Percentiles rank a stretch among this genome's conserved stretches.
Evolutionary conservation across 2,888 invertebrate species (phyloP).

Genomic region (Omphaloscelis lunosa): DNA sequence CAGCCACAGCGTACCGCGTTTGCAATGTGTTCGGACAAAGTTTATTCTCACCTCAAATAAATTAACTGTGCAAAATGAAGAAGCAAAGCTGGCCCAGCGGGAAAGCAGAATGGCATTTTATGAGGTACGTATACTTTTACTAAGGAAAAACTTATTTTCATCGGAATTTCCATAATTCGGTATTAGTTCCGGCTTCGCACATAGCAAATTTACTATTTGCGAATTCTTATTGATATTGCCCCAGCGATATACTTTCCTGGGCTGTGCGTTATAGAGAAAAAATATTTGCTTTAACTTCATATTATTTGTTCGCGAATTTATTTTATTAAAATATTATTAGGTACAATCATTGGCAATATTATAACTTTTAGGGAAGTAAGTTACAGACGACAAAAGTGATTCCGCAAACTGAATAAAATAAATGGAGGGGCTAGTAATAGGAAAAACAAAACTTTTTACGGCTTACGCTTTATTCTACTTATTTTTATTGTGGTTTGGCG

Average conservation of each 20-base stretch:
- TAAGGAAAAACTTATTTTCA: slow-evolving; percentile 27
- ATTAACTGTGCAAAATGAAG: slow-evolving; percentile 75
- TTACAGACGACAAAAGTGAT: slow-evolving; percentile 24
- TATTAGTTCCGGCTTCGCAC: slow-evolving; percentile 62
- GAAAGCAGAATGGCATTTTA: slow-evolving; percentile 56
- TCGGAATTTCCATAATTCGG: slow-evolving; percentile 56
- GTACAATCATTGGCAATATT: neutral
- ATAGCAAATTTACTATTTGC: slow-evolving; percentile 57
- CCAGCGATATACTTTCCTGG: slow-evolving; percentile 48
- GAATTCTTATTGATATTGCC: slow-evolving; percentile 59
- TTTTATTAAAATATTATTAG: slow-evolving; percentile 3
- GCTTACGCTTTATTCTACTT: slow-evolving; percentile 34
- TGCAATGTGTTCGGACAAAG: slow-evolving; percentile 82
- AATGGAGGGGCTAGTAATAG: slow-evolving; percentile 36
- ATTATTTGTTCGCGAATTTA: slow-evolving; percentile 21
- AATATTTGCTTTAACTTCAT: slow-evolving; percentile 2
- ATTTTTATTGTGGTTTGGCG: slow-evolving; percentile 58
- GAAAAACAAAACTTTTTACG: slow-evolving; percentile 59
- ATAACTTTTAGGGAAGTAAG: slow-evolving; percentile 43
- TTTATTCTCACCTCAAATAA: slow-evolving; percentile 76
- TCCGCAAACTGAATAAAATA: slow-evolving; percentile 47
- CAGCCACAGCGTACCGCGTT: slow-evolving; percentile 66
- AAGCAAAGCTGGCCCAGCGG: slow-evolving; percentile 64
- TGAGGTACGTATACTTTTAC: slow-evolving; percentile 73
- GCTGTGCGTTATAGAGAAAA: slow-evolving; percentile 24